Evolutionary conservation across 1,140 invertebrate species (phyloP).

Genomic region (Nasonia vitripennis): DNA sequence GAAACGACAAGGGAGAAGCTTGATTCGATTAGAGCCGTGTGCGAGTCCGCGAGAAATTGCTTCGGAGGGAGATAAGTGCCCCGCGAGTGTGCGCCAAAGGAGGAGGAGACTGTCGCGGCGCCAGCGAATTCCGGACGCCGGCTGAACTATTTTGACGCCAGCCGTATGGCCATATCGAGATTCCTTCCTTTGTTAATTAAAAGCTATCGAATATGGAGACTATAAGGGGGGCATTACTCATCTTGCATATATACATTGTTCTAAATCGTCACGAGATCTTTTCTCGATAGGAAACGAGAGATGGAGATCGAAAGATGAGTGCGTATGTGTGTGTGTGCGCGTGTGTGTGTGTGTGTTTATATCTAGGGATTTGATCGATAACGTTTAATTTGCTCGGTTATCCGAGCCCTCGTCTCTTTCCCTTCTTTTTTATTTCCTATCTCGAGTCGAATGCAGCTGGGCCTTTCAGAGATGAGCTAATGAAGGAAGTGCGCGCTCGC

Average conservation of each 20-base stretch:
- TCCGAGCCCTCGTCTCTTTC: background rate
- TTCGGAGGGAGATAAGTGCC: conserved; percentile 7
- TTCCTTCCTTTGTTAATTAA: background rate
- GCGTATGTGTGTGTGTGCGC: too few relatives aligned
- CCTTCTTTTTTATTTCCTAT: background rate
- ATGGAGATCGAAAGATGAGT: background rate
- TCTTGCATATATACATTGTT: background rate
- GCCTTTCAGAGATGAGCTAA: background rate
- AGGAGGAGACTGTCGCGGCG: background rate
- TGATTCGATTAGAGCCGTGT: conserved; percentile 21
- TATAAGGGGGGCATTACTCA: background rate
- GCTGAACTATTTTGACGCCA: background rate
- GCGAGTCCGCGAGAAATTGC: conserved; percentile 25
- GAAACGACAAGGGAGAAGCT: background rate
- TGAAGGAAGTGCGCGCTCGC: background rate
- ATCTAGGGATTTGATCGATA: background rate
- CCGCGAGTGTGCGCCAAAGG: background rate
- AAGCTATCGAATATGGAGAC: background rate
- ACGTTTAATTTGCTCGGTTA: conserved; percentile 9
- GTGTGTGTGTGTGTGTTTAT: background rate
- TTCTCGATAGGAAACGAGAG: background rate
- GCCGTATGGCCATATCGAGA: background rate
- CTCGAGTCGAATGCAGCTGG: background rate
- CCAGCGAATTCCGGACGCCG: background rate
- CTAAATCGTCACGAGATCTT: background rate